phyloP scores from a whole-genome alignment of 2,888 invertebrate species.

The Leucophenga montana region DNA sequence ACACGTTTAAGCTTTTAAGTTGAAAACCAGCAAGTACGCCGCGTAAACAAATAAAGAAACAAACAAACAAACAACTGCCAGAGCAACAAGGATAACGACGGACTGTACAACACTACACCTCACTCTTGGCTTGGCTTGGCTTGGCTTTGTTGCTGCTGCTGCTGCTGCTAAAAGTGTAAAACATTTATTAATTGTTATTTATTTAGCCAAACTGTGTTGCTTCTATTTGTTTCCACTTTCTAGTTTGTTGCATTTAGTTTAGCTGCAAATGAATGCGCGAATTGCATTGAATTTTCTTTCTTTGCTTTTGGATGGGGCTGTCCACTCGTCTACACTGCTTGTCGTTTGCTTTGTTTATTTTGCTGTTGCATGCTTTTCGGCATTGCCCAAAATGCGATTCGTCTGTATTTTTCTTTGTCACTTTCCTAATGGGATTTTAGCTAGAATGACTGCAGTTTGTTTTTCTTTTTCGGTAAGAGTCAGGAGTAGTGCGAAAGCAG shows the following conservation, averaged over 20 bases:
- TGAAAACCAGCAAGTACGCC: constrained; percentile 38
- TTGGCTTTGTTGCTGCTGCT: constrained; percentile 26
- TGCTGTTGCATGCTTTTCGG: constrained; percentile 12
- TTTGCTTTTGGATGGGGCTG: background rate
- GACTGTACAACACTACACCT: background rate
- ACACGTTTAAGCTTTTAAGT: constrained; percentile 64
- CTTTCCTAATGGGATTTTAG: constrained; percentile 45
- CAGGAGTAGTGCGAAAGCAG: too few species aligned
- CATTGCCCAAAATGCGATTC: constrained; percentile 11
- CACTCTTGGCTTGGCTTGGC: constrained; percentile 20
- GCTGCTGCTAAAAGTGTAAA: constrained; percentile 33
- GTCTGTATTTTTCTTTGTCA: constrained; percentile 50
- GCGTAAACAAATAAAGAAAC: constrained; percentile 44
- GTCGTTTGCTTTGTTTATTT: background rate
- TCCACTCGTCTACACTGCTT: background rate
- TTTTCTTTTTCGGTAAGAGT: too few species aligned
- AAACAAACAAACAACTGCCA: constrained; percentile 21
- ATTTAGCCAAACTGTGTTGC: constrained; percentile 35
- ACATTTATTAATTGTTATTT: constrained; percentile 57
- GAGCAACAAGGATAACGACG: background rate
- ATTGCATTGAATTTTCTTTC: background rate
- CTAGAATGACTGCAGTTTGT: constrained; percentile 25
- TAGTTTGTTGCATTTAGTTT: background rate
- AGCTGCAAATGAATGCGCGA: background rate
- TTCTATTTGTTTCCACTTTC: constrained; percentile 12